Base-by-base conservation (phyloP, 37 sponge, comb jelly and placozoan genomes). In the Diacarnus erythraeanus region DNA sequence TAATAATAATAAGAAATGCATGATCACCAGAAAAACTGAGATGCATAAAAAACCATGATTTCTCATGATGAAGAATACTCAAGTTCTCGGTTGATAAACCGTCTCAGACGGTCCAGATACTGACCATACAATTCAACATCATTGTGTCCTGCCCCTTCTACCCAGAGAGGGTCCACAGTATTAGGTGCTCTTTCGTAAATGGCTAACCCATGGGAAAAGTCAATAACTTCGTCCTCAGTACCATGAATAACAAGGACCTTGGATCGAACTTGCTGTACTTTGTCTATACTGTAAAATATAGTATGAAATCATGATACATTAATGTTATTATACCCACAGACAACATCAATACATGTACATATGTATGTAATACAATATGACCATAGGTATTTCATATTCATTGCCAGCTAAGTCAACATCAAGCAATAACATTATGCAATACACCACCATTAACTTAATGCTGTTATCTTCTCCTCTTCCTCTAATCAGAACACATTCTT, bases 141-240 rank as follows among this genome's bases (percentile, higher is more conserved):
- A 78, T 98, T 98, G 82, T 98, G 99, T 0, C 99, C 99, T 2
- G 99, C 99, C 26, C 99, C 99, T 58, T 98, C 99, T 38, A 98
- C 94, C 99, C 99, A 98, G 33, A 98, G 80, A 26, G 99, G 99
- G 37, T 96, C 96, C 23, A 98, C 99, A 1, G 97, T 89, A n/a
- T 80, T 79, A 0, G 95, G 95, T 18, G 92, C 94, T 69, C 95
- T 71, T 82, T 98, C 97, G 79, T 89, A 94, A n/a, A 98, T 76
- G 3, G 94, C 86, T 58, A 98, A 80, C 0, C 99, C 97, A 74
- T 96, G 97, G 18, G 95, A 89, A 72, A 98, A 94, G 76, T 98
- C 99, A 59, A 98, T 96, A 9, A 98, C 99, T 29, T 98, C 99
- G 61, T 98, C 99, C 20, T 98, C 99, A n/a, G 97, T 98, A 0